A percentile compares a stretch with the other conserved stretches of the same genome.
These are phyloP conservation scores for Drosophila rubida DNA, from an alignment of 2,888 invertebrate genomes.

Conservation along the genomic window DNA sequence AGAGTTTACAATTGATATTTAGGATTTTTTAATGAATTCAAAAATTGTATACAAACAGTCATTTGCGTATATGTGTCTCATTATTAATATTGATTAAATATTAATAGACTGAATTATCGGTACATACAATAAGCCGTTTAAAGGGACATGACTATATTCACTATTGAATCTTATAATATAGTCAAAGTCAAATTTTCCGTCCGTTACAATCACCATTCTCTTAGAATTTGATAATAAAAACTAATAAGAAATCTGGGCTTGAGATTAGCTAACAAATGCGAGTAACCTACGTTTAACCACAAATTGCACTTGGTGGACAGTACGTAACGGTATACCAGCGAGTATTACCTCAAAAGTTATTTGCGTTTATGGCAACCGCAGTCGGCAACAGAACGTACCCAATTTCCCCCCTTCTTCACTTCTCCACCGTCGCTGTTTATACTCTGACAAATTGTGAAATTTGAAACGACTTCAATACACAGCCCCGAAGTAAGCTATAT, in stretches of 20 bases:
- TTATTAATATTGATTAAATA: too few relatives aligned
- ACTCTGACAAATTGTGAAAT: conserved; percentile 48
- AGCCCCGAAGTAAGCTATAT: conserved; percentile 32
- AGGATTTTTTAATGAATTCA: too few relatives aligned
- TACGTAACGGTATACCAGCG: conserved; percentile 48
- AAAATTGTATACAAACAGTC: too few relatives aligned
- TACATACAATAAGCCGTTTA: too few relatives aligned
- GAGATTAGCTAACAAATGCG: conserved; percentile 4
- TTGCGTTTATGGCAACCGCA: conserved; percentile 59
- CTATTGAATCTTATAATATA: too few relatives aligned
- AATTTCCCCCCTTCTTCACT: conserved; percentile 13
- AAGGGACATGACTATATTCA: too few relatives aligned
- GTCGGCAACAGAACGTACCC: conserved; percentile 47
- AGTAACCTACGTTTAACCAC: conserved; percentile 38
- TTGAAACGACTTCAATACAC: conserved; percentile 66
- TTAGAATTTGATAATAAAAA: neutral
- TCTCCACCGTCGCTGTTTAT: neutral
- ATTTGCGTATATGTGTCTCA: too few relatives aligned
- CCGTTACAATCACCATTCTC: too few relatives aligned
- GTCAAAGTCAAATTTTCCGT: too few relatives aligned
- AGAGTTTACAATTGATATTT: too few relatives aligned
- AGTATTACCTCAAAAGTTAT: conserved; percentile 42
- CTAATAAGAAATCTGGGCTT: neutral
- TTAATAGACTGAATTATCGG: too few relatives aligned
- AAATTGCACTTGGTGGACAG: conserved; percentile 50